Evolutionary conservation across 2,113 vertebrate genomes (phyloP).

Genomic region (Lophotis ruficrista): DNA sequence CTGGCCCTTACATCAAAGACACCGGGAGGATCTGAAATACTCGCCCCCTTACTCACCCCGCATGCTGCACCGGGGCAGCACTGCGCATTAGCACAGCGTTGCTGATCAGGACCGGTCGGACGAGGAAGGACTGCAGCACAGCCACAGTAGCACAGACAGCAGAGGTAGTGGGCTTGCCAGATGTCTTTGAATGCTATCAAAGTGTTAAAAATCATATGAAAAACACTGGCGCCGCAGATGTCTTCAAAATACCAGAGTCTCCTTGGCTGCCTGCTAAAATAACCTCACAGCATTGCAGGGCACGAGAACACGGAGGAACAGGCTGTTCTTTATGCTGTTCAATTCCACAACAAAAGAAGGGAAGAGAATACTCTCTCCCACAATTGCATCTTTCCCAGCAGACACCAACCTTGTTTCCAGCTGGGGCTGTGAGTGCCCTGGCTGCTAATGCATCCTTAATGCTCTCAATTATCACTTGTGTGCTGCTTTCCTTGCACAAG

Average conservation of each 20-base stretch:
- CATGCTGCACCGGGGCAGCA: not conserved
- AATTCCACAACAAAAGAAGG: conserved; percentile 37
- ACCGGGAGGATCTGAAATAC: not conserved
- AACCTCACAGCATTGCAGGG: conserved; percentile 60
- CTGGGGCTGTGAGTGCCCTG: conserved; percentile 16
- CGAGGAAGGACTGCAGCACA: not conserved
- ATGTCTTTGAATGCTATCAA: conserved; percentile 11
- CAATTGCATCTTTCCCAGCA: conserved; percentile 22
- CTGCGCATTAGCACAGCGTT: fast-evolving
- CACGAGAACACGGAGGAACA: conserved; percentile 46
- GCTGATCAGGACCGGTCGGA: not conserved
- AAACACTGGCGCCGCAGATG: conserved; percentile 51
- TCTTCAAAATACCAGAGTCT: conserved; percentile 68
- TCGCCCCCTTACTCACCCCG: not conserved
- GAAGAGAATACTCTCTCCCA: conserved; percentile 13
- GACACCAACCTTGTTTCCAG: conserved; percentile 33
- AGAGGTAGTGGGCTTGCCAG: not conserved
- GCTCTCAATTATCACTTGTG: conserved; percentile 19
- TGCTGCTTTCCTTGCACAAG: conserved; percentile 13
- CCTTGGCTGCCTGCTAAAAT: conserved; percentile 65
- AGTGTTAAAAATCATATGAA: conserved; percentile 57
- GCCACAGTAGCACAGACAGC: fast-evolving
- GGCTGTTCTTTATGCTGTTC: conserved; percentile 50
- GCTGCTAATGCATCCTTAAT: conserved; percentile 16
- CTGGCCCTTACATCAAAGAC: not conserved